Conservation (phyloP, 2,888 invertebrate species). For the Archips xylosteana region DNA sequence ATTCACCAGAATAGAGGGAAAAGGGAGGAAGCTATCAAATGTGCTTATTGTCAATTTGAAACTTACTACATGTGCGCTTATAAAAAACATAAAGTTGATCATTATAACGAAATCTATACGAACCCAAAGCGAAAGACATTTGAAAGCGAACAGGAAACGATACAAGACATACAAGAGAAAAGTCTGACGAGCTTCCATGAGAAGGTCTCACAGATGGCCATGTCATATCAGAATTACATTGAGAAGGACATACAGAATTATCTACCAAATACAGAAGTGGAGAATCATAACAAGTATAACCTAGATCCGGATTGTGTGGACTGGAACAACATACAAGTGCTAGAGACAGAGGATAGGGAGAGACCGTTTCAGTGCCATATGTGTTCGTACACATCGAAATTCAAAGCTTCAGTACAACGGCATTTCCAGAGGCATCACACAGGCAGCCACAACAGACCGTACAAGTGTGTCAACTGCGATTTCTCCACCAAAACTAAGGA, state of each 20-base stretch:
- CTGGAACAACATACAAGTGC: conserved; percentile 66
- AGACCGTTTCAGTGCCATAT: conserved; percentile 64
- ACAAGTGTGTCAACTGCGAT: conserved; percentile 69
- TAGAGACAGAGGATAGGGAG: conserved; percentile 59
- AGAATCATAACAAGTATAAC: conserved; percentile 54
- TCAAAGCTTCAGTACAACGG: conserved; percentile 70
- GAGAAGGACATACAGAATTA: conserved; percentile 23
- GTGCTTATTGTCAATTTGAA: conserved; percentile 60
- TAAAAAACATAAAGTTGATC: conserved; percentile 61
- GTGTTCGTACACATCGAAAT: conserved; percentile 65
- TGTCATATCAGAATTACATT: conserved; percentile 6
- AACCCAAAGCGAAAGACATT: conserved; percentile 22
- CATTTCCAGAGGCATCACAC: conserved; percentile 73
- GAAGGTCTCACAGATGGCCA: conserved; percentile 8
- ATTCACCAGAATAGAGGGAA: conserved; percentile 63
- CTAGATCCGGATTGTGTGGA: conserved; percentile 61
- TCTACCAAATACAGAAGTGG: background rate
- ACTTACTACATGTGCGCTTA: conserved; percentile 64
- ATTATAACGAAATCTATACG: conserved; percentile 48
- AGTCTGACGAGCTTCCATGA: conserved; percentile 3
- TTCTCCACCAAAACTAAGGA: conserved; percentile 75
- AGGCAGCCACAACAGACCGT: conserved; percentile 59
- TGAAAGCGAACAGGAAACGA: background rate
- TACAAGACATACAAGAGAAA: conserved; percentile 9
- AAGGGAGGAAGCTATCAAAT: conserved; percentile 54